Conservation (phyloP, 1,140 invertebrate species). For the Leptoteleia sp. region DNA sequence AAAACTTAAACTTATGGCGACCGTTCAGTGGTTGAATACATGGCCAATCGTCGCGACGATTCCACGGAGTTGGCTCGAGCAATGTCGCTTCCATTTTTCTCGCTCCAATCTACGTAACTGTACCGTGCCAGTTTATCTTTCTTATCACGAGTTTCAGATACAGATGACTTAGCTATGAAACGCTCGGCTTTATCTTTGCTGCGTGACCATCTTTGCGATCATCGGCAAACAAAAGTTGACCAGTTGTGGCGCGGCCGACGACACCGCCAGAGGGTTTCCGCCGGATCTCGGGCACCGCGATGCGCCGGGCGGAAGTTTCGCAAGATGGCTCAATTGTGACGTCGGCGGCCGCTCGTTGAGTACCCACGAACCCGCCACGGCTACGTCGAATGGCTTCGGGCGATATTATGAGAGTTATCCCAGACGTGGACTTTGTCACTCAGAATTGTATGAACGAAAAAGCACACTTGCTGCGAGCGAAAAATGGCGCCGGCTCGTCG, state of each 20-base stretch:
- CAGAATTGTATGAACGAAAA: slow-evolving; percentile 67
- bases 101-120: slow-evolving; percentile 3
- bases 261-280: not conserved
- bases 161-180: not conserved
- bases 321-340: slow-evolving; percentile 9
- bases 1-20: no score
- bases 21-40: no score
- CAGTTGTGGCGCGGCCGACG: slow-evolving; percentile 22
- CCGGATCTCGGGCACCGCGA: not conserved
- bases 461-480: slow-evolving; percentile 54
- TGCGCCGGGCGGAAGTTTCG: not conserved
- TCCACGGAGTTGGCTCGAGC: no score
- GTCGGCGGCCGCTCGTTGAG: no score
- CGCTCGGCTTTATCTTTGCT: slow-evolving; percentile 3
- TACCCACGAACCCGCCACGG: no score
- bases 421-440: slow-evolving; percentile 55
- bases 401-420: slow-evolving; percentile 65
- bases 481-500: slow-evolving; percentile 53
- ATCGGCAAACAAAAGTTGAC: slow-evolving; percentile 31
- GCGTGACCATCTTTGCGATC: slow-evolving; percentile 21
- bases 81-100: slow-evolving; percentile 5
- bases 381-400: no score
- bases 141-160: slow-evolving; percentile 29
- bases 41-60: not conserved
- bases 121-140: slow-evolving; percentile 25